These are phyloP conservation scores for Pristionchus fissidentatus DNA, from an alignment of 2,888 invertebrate species.

Conservation along the genomic window DNA sequence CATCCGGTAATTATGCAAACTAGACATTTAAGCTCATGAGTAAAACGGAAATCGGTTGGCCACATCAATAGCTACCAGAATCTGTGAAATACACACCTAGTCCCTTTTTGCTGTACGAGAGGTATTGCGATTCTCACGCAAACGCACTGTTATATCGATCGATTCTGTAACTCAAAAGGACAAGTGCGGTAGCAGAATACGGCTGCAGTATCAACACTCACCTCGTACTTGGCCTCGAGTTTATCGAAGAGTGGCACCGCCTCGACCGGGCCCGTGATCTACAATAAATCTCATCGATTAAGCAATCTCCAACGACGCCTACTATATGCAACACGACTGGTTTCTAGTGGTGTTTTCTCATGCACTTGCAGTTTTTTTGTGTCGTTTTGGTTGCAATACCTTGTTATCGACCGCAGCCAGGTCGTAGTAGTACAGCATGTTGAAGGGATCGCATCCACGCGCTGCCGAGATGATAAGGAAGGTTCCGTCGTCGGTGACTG, in stretches of 20 bases:
- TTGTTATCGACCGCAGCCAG: slow-evolving; percentile 79
- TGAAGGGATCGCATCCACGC: slow-evolving; percentile 90
- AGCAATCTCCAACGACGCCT: background rate
- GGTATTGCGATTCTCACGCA: too few species aligned
- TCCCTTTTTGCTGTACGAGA: background rate
- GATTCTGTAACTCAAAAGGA: background rate
- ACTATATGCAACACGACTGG: background rate
- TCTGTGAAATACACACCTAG: background rate
- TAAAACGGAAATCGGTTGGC: background rate
- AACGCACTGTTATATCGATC: too few species aligned
- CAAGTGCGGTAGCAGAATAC: background rate
- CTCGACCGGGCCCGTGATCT: slow-evolving; percentile 80
- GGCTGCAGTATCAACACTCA: slow-evolving; percentile 77
- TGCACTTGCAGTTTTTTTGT: too few species aligned
- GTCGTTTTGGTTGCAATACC: background rate
- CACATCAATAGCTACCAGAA: background rate
- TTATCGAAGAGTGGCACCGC: slow-evolving; percentile 88
- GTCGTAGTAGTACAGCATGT: slow-evolving; percentile 81
- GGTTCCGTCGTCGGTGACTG: slow-evolving; percentile 90
- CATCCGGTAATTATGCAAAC: background rate
- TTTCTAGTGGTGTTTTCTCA: background rate
- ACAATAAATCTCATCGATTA: background rate
- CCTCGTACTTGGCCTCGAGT: slow-evolving; percentile 94
- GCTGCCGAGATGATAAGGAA: slow-evolving; percentile 88
- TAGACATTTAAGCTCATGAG: too few species aligned